Conservation (phyloP, 2,113 vertebrate genomes). For the Dipodomys spectabilis region DNA sequence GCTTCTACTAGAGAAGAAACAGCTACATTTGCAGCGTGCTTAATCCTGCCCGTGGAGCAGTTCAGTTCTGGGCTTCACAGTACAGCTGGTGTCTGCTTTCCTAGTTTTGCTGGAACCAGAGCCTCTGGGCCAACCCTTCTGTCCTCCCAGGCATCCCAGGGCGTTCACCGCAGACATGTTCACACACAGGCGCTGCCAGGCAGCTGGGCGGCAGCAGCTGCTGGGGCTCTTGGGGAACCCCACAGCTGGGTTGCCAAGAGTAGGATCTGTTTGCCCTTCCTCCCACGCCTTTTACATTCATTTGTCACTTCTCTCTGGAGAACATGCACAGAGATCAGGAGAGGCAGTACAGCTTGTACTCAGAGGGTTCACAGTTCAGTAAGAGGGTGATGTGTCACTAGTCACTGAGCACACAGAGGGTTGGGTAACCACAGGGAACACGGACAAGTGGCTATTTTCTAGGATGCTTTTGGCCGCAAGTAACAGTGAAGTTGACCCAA, state of each 20-base stretch:
- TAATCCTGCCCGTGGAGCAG: accelerated
- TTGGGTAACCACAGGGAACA: neutral
- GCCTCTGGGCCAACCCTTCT: neutral
- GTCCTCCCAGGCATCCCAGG: neutral
- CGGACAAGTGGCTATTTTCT: neutral
- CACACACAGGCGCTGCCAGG: neutral
- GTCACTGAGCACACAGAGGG: neutral
- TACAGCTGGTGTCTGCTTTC: neutral
- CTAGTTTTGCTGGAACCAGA: accelerated
- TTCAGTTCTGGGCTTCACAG: accelerated
- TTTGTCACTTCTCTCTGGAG: neutral
- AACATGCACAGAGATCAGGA: too few species aligned
- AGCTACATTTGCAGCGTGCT: accelerated
- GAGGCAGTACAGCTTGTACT: neutral
- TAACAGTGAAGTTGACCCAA: neutral
- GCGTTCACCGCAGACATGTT: neutral
- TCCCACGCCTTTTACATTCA: neutral
- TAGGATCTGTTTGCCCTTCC: accelerated
- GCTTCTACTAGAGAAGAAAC: neutral
- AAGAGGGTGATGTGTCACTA: neutral
- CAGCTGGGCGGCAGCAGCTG: neutral
- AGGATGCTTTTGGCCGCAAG: neutral
- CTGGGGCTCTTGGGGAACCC: neutral
- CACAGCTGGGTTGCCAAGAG: neutral
- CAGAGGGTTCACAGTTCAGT: neutral